phyloP scores from a whole-genome alignment of 2,113 vertebrate species.

The Thamnaconus septentrionalis region DNA sequence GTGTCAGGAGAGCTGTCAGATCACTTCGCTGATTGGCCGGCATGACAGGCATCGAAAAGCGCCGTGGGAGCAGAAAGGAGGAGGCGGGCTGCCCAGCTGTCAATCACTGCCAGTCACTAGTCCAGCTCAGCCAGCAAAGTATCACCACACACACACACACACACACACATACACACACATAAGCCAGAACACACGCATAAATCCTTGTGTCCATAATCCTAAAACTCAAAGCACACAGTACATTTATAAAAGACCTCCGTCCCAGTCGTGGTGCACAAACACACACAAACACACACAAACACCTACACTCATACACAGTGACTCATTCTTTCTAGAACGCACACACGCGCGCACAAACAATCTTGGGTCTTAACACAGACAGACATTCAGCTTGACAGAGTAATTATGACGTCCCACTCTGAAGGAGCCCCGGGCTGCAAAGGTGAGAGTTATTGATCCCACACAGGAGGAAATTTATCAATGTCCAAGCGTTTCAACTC shows the following conservation, averaged over 20 bases:
- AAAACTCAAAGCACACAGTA: slow-evolving; percentile 25
- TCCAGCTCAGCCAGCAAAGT: slow-evolving; percentile 58
- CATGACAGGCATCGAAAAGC: slow-evolving; percentile 76
- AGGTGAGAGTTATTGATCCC: slow-evolving; percentile 91
- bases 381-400: slow-evolving; percentile 88
- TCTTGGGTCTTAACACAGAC: slow-evolving; percentile 64
- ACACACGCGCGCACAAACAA: slow-evolving; percentile 22
- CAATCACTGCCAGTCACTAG: slow-evolving; percentile 76
- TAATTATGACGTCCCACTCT: slow-evolving; percentile 89
- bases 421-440: slow-evolving; percentile 72
- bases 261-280: slow-evolving; percentile 15
- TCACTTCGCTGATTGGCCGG: slow-evolving; percentile 78
- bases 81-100: slow-evolving; percentile 78
- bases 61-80: slow-evolving; percentile 72
- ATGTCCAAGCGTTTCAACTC: slow-evolving; percentile 81
- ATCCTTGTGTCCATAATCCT: slow-evolving; percentile 35
- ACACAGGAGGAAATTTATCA: slow-evolving; percentile 93
- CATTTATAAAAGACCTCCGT: slow-evolving; percentile 8
- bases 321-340: slow-evolving; percentile 26
- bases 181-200: slow-evolving; percentile 53
- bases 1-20: slow-evolving; percentile 70
- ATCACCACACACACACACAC: slow-evolving; percentile 66
- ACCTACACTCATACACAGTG: slow-evolving; percentile 26
- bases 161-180: slow-evolving; percentile 28
- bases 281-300: slow-evolving; percentile 35